Evolutionary conservation across 2,888 invertebrate species (phyloP), one percentile per base, ranked within the genome.

Genomic region (Leptinotarsa peninsularis): DNA sequence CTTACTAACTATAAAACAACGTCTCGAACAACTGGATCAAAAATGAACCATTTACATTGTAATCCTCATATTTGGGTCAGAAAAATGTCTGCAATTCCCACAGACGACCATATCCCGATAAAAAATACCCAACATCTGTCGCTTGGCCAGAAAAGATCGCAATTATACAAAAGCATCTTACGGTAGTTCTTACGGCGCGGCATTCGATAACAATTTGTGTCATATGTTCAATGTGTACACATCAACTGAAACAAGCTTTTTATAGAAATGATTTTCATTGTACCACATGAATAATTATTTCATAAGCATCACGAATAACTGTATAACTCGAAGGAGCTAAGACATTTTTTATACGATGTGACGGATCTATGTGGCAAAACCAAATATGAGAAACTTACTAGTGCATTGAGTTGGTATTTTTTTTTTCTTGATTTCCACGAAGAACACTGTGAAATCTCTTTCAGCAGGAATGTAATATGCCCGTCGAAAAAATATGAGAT

Each of bases 221-320:
- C 78, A 78, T 76, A 76, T 78, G 78, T 76, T 76, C 52, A 70
- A 75, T 73, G 78, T 43, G 43, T 76, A 71, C 66, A 71, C 58
- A 66, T 73, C 66, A 67, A 63, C 21, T 72, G 14, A 33, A 58
- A 54, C 23, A 58, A 54, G 56, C 58, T 67, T 74, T 75, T 77
- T 71, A 54, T 10, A 73, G 49, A 50, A 56, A 68, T 60, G 67
- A 49, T 67, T 68, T 60, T 23, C 15, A 63, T 27, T 63, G 63
- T 63, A 63, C 33, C n/a, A 33, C 43, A 43, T 50, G 63, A 71
- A 49, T 23, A 56, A 69, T 52, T 52, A 54, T 33, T 52, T 69
- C 54, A 69, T 50, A 52, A 69, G 27, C 54, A 70, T 70, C 13
- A 10, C 63, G 21, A 10, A 5, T 70, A 70, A 70, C 63, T 71